Percentiles rank a stretch among this genome's conserved stretches.
Conservation (phyloP, 2,113 vertebrate genomes). For the Oreochromis aureus region DNA sequence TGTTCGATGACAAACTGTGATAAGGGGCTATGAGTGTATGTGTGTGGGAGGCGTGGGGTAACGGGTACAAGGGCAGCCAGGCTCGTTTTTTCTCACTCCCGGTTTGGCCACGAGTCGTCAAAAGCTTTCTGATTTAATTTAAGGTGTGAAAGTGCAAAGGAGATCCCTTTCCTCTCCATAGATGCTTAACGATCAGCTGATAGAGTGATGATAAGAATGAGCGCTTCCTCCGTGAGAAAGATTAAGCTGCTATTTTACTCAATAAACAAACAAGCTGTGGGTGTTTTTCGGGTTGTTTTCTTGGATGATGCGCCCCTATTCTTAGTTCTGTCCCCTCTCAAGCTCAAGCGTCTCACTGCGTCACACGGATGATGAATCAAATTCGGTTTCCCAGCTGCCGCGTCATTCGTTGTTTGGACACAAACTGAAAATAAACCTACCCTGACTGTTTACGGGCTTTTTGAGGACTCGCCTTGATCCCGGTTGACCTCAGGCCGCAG, state of each 20-base stretch:
- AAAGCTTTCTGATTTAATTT: background rate
- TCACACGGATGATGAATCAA: background rate
- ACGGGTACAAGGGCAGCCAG: background rate
- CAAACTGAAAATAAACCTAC: background rate
- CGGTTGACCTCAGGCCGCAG: slow-evolving; percentile 4
- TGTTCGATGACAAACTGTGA: slow-evolving; percentile 67
- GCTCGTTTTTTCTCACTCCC: background rate
- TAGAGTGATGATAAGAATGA: background rate
- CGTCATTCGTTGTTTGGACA: background rate
- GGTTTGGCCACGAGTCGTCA: background rate
- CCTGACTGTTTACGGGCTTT: background rate
- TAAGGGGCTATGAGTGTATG: slow-evolving; percentile 39
- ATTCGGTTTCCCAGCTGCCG: background rate
- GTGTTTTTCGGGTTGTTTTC: background rate
- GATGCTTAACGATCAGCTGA: background rate
- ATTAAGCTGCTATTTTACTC: background rate
- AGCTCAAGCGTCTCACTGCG: background rate
- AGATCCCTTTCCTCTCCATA: background rate
- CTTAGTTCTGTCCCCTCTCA: background rate
- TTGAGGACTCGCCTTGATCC: background rate
- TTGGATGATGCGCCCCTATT: background rate
- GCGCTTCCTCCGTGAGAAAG: background rate
- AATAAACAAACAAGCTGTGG: background rate
- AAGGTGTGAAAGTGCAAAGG: background rate
- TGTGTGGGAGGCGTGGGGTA: background rate